Base-by-base conservation (phyloP, 2,797 vertebrate species). In the Benthosema pterotum region DNA sequence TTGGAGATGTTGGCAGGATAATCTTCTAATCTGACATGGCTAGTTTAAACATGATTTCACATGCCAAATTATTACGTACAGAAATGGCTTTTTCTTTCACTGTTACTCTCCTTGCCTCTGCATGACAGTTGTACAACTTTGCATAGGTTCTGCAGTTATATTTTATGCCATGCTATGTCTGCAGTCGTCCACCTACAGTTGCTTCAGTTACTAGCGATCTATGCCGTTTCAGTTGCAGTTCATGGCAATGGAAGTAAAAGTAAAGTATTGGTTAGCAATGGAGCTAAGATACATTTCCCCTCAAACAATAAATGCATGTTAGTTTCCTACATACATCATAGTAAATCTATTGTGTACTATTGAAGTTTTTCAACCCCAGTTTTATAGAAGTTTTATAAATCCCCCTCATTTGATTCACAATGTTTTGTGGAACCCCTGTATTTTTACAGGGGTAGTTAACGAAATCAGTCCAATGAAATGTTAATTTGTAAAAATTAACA, bases 351-450 rank as follows among this genome's bases (percentile, higher is more conserved):
- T 60, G n/a, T 50, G 28, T 42, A 57, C 53, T 28, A 19, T 60
- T 45, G 17, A 38, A 22, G 0, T 48, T 63, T 65, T 65, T 48
- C 1, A 45, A 17, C 47, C 61, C 6, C 28, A 58, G 61, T 72
- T 68, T 71, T 18, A 14, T 75, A 70, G 17, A 48, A 32, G 16
- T 67, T 81, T 75, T 69, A 9, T 71, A 74, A 67, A 58, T 54
- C 50, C 52, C 25, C 8, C 17, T 58, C n/a, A 18, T 15, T 72
- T 62, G n/a, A 53, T 78, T 70, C 62, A 7, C 60, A 71, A 43
- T 60, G 4, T 77, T 79, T 72, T 73, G 13, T 72, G 49, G 55
- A 52, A 17, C 42, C 53, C 13, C 4, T 62, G 67, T 52, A n/a
- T 42, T 73, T 42, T 25, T 4, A 54, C 15, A 16, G 52, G 25